These are phyloP conservation scores for Trypoxylus dichotomus DNA, from an alignment of 1,140 invertebrate species.

Conservation along the genomic window DNA sequence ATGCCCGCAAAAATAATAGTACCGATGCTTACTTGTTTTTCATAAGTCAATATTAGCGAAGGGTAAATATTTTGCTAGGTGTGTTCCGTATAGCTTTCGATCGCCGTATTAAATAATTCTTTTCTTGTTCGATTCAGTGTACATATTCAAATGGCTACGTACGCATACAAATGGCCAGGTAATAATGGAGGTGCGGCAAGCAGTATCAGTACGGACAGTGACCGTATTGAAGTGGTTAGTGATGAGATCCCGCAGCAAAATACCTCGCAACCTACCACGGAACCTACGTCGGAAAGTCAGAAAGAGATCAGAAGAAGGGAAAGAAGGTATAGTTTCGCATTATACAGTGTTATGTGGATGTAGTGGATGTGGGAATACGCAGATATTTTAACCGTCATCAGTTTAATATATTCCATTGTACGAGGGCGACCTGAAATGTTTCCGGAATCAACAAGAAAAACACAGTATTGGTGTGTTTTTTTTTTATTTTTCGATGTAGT, in stretches of 20 bases:
- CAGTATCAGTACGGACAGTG: background rate
- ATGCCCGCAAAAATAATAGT: background rate
- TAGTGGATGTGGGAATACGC: too few species aligned
- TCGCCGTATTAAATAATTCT: background rate
- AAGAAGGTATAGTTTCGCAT: background rate
- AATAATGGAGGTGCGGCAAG: background rate
- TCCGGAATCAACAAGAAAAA: too few species aligned
- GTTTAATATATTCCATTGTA: too few species aligned
- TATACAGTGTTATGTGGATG: background rate
- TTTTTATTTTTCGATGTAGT: too few species aligned
- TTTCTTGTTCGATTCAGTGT: background rate
- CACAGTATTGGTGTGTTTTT: too few species aligned
- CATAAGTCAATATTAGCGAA: background rate
- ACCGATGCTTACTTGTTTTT: background rate
- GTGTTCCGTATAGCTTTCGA: background rate
- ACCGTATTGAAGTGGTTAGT: constrained; percentile 8
- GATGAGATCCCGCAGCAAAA: background rate
- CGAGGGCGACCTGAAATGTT: too few species aligned
- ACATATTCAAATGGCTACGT: background rate
- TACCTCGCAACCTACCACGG: background rate
- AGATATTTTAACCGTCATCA: too few species aligned
- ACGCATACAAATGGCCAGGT: too few species aligned
- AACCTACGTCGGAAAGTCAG: background rate
- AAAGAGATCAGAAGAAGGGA: background rate
- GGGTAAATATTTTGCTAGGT: background rate